Evolutionary conservation across 2,888 invertebrate genomes (phyloP), one percentile per base, ranked within the genome.

Genomic region (Oxystoma pomonae): DNA sequence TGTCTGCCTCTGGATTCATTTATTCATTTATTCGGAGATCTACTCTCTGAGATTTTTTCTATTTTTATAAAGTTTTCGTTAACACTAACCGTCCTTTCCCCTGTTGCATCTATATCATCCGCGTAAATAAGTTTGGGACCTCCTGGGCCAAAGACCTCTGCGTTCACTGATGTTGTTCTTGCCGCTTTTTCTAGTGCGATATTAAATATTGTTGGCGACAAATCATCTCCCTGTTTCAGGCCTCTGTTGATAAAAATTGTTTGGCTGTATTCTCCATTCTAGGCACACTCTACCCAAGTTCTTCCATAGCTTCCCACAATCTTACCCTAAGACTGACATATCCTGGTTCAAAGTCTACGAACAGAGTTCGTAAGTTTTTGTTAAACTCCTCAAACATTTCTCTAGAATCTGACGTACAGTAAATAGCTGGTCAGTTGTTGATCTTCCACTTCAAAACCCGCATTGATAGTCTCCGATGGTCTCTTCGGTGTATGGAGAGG

Each of bases 301-400:
- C 67, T 21, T 59, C 57, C 59, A 69, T 61, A 55, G 57, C 58
- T 55, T 58, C 9, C 53, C 55, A 67, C 9, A 69, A 58, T 61
- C 57, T 53, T n/a, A 21, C 56, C 55, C 63, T 61, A n/a, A 69
- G 18, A 12, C 60, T 65, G 22, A 67, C 68, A 49, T 63, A 68
- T 1, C 65, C 61, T 57, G 62, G 61, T 56, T 58, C 57, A 22
- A 67, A 68, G 35, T 69, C 65, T 3, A 68, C 53, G 53, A 68
- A 68, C 17, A 69, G 7, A 7, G 59, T 20, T 52, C 66, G 63
- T 2, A 66, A n/a, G 1, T 61, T 58, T 52, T 35, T n/a, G 50
- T 35, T 60, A 49, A 35, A 66, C 21, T 67, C 65, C 59, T 62
- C n/a, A n/a, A 63, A 20, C 58, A 61, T 21, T 67, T 67, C 51